Evolutionary conservation across 2,888 invertebrate species (phyloP), one percentile per base, ranked within the genome.

Genomic region (Cheilosia variabilis): DNA sequence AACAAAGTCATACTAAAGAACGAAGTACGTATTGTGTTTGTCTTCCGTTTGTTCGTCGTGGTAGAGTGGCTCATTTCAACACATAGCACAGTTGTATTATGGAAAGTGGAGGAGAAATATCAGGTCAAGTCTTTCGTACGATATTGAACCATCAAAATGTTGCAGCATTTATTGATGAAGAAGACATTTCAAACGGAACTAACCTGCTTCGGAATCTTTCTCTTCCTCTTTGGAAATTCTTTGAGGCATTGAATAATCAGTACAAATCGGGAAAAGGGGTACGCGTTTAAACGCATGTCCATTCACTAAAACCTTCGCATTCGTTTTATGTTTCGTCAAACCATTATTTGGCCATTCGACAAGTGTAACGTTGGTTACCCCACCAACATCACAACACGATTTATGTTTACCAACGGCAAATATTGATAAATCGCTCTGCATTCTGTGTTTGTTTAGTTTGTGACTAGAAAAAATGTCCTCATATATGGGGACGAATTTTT

Each of bases 401-500:
- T 27, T 31, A 27, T 83, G 82, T 77, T 82, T 82, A 77, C 77
- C 57, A 72, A 77, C 68, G 52, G 27, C 43, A 71, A 77, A 15
- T 78, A 78, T 78, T 78, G 66, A 76, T 73, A 72, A 66, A 69
- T 72, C 50, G 60, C 24, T 69, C 62, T 24, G 43, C 71, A 72
- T 60, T 58, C 19, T 41, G 17, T 60, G 19, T 31, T 22, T 55
- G 52, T 53, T 41, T 1, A 7, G 9, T 47, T n/a, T 6, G 17
- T 47, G 17, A 60, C 34, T 31, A 24, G 9, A 22, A 52, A 43
- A 87, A 87, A 94, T 93, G 93, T 90, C 92, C 78, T 91, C 93
- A 79, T 95, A 95, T 91, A 92, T 92, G 66, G 93, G 93, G 87
- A 94, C 95, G 89, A 94, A 94, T 63, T 96, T 95, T 91, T 94